Evolutionary conservation across 1,140 invertebrate genomes (phyloP).

Genomic region (Adelges cooleyi): DNA sequence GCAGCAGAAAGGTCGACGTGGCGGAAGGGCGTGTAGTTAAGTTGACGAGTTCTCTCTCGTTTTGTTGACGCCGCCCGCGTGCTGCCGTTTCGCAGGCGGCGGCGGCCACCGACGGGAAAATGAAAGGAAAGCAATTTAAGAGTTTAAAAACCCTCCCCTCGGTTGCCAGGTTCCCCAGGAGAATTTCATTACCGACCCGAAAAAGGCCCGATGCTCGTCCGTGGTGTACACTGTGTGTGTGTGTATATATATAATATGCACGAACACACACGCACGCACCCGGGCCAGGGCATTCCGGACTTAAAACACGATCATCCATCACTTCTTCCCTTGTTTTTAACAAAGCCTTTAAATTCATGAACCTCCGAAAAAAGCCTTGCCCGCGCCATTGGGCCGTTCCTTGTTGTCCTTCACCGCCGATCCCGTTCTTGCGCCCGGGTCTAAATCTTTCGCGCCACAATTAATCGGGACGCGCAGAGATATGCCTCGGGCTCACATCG

Average conservation of each 20-base stretch:
- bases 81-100: neutral
- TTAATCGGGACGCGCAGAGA: neutral
- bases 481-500: neutral
- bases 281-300: no score
- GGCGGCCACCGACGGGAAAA: neutral
- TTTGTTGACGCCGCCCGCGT: constrained; percentile 25
- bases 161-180: constrained; percentile 9
- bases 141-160: neutral
- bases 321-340: constrained; percentile 1
- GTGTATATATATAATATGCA: neutral
- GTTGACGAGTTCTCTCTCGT: constrained; percentile 25
- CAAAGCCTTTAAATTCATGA: constrained; percentile 17
- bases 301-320: constrained; percentile 15
- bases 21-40: constrained; percentile 18
- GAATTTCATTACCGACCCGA: constrained; percentile 22
- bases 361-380: constrained; percentile 5
- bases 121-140: constrained; percentile 29
- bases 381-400: neutral
- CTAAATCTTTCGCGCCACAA: neutral
- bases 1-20: constrained; percentile 9
- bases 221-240: neutral
- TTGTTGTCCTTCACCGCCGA: neutral
- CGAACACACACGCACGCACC: neutral
- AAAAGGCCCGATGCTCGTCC: constrained; percentile 2
- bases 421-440: neutral